Conservation (phyloP, 2,888 invertebrate species). For the Xanthia icteritia region DNA sequence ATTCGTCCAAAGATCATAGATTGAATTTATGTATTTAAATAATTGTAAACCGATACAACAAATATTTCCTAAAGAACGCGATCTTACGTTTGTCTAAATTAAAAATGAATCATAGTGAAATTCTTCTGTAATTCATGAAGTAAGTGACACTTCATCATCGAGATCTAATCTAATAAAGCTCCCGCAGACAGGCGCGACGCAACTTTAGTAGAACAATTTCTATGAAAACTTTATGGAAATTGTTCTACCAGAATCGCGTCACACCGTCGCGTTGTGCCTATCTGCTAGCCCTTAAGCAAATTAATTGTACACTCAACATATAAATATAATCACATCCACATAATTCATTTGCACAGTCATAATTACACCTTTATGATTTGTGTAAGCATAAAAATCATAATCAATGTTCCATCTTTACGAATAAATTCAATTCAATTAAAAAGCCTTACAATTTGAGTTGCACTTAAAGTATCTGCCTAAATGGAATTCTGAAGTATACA, state of each 20-base stretch:
- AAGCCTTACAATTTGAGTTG: conserved; percentile 31
- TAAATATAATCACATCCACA: conserved; percentile 3
- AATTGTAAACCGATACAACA: background rate
- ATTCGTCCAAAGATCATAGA: no score
- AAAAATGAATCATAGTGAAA: background rate
- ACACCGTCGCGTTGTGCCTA: no score
- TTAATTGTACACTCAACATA: conserved; percentile 8
- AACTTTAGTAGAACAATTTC: no score
- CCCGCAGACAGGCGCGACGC: no score
- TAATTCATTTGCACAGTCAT: background rate
- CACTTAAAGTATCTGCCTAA: conserved; percentile 37
- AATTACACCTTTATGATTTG: conserved; percentile 26
- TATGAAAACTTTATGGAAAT: no score
- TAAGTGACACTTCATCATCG: background rate
- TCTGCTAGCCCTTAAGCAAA: background rate
- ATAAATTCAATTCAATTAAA: conserved; percentile 16
- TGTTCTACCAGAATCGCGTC: no score
- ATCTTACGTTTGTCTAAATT: background rate
- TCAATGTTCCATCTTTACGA: conserved; percentile 24
- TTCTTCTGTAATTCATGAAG: background rate
- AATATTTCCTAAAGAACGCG: no score
- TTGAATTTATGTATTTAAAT: no score
- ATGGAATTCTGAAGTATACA: conserved; percentile 54
- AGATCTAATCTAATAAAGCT: background rate
- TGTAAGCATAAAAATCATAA: conserved; percentile 19